Evolutionary conservation across 2,797 vertebrate species (phyloP), one percentile per base, ranked within the genome.

Genomic region (Hipposideros larvatus): DNA sequence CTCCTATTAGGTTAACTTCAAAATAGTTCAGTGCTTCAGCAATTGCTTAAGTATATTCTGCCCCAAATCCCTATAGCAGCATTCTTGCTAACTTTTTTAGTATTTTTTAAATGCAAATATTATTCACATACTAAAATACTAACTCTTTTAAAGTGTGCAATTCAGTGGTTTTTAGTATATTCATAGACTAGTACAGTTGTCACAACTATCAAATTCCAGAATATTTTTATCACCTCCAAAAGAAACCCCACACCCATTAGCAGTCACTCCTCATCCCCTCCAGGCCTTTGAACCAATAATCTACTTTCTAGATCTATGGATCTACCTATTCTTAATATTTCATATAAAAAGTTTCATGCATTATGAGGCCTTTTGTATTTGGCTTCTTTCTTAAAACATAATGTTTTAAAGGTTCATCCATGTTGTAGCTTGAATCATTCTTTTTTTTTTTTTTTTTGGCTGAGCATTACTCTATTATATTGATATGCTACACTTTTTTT

Each of bases 271-370:
- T 74, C 26, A 65, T 51, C 41, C 18, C 11, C 51, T 59, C 13
- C 11, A 79, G 57, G 4, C 1, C 26, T 90, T 68, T 75, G 65
- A 87, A 48, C 1, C 6, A 37, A 61, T 53, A 73, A 63, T 74
- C 26, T 65, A 5, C 37, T 80, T 61, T 92, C 48, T 87, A 16
- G 73, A 66, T 68, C 63, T 34, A 22, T 73, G 43, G 14, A 4
- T 74, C 78, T 94, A 10, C 37, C 46, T 73, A 68, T 66, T 90
- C 57, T 74, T 46, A 95, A 74, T 13, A 61, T 68, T 94, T 55
- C 70, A n/a, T 43, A 55, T 41, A 75, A 57, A 91, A 83, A 92
- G 21, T 68, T 74, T 73, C 24, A 46, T 48, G 15, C 1, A 46
- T 37, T 80, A 70, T n/a, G 15, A 63, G 9, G 21, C 26, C 26